phyloP scores from a whole-genome alignment of 2,113 vertebrate species.

The Pedetes capensis region DNA sequence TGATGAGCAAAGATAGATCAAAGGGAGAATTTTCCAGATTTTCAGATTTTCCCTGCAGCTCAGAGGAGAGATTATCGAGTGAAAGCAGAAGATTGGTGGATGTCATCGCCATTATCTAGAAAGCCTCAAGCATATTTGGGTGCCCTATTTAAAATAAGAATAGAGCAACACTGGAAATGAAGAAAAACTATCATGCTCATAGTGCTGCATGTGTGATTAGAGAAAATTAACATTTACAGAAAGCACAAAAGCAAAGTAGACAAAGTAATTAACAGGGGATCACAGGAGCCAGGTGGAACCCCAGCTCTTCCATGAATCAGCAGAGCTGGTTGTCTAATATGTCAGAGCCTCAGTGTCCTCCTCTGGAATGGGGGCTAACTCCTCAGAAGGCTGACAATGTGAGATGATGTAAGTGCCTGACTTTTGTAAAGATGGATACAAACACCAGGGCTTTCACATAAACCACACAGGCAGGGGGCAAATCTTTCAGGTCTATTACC shows the following conservation, averaged over 20 bases:
- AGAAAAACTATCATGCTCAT: slow-evolving; percentile 46
- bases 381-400: neutral
- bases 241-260: neutral
- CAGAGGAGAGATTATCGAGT: neutral
- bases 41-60: slow-evolving; percentile 9
- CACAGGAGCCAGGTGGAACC: neutral
- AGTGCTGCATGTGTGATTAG: neutral
- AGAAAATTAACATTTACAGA: slow-evolving; percentile 42
- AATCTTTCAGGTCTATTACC: neutral
- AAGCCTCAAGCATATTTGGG: slow-evolving; percentile 46
- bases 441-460: neutral
- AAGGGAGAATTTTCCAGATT: slow-evolving; percentile 36
- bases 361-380: neutral
- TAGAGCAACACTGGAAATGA: slow-evolving; percentile 43
- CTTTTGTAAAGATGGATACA: neutral
- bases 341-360: neutral
- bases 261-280: neutral
- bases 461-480: neutral
- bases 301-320: neutral
- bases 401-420: neutral
- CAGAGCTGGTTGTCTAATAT: fast-evolving
- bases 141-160: slow-evolving; percentile 23
- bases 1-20: neutral
- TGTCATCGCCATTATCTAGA: slow-evolving; percentile 31
- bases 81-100: slow-evolving; percentile 15